These are phyloP conservation scores for Hylyphantes graminicola DNA, from an alignment of 1,140 invertebrate species.

Conservation along the genomic window DNA sequence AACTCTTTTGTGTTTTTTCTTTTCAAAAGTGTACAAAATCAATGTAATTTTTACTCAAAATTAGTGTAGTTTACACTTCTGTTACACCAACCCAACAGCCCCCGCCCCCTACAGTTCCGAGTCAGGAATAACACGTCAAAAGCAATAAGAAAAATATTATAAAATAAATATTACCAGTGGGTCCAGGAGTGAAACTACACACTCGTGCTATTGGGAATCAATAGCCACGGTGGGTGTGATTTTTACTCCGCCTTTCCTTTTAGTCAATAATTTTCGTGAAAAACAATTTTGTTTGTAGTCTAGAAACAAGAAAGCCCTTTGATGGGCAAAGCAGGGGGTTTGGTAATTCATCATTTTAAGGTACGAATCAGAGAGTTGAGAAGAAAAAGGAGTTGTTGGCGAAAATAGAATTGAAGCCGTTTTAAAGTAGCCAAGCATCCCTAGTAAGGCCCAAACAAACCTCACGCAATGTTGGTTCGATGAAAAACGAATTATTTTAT, in stretches of 20 bases:
- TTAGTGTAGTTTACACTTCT: neutral
- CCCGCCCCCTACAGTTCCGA: neutral
- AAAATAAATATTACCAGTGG: slow-evolving; percentile 37
- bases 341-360: slow-evolving; percentile 24
- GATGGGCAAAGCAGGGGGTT: too few species aligned
- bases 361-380: neutral
- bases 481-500: too few species aligned
- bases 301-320: slow-evolving; percentile 10
- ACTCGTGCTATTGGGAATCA: slow-evolving; percentile 18
- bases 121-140: slow-evolving; percentile 36
- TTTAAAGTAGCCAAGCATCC: too few species aligned
- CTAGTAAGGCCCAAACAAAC: too few species aligned
- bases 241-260: slow-evolving; percentile 20
- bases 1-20: too few species aligned
- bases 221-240: slow-evolving; percentile 9
- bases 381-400: too few species aligned
- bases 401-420: too few species aligned
- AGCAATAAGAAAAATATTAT: slow-evolving; percentile 19
- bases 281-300: slow-evolving; percentile 23
- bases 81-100: neutral
- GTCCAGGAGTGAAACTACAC: slow-evolving; percentile 8
- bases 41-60: too few species aligned
- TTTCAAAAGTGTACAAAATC: too few species aligned
- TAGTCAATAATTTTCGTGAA: slow-evolving; percentile 36
- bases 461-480: too few species aligned